These are phyloP conservation scores for Heliconius ethilla DNA, from an alignment of 2,888 invertebrate species.

Conservation along the genomic window DNA sequence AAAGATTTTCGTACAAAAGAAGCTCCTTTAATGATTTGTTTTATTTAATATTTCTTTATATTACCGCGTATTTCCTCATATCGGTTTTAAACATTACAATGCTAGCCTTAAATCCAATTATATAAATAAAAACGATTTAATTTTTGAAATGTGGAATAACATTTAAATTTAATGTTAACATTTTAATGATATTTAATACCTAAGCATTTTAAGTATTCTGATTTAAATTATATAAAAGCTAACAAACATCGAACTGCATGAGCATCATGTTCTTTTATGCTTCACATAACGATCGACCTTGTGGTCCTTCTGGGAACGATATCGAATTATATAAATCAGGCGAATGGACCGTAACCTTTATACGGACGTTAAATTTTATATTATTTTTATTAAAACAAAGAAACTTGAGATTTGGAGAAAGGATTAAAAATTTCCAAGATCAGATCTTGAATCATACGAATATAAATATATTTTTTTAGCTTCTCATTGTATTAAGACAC, in stretches of 20 bases:
- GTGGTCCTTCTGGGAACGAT: constrained; percentile 38
- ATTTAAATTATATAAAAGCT: constrained; percentile 6
- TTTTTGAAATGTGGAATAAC: not conserved
- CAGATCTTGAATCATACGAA: not conserved
- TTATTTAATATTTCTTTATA: not conserved
- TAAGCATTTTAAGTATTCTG: not conserved
- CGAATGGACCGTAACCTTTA: constrained; percentile 18
- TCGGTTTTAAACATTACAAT: not conserved
- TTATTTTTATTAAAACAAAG: constrained; percentile 7
- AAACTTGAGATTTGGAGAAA: not conserved
- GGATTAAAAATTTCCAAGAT: not conserved
- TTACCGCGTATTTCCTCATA: not conserved
- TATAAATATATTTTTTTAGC: not conserved
- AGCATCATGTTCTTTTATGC: constrained; percentile 33
- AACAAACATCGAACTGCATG: constrained; percentile 15
- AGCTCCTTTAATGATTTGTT: not conserved
- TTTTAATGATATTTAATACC: not conserved
- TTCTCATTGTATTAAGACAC: not conserved
- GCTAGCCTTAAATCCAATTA: not conserved
- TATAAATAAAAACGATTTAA: not conserved
- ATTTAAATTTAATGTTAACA: not conserved
- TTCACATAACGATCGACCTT: constrained; percentile 33
- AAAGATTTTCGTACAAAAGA: no score
- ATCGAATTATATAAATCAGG: constrained; percentile 21
- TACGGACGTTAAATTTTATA: not conserved